Evolutionary conservation across 2,888 invertebrate genomes (phyloP), one percentile per base, ranked within the genome.

Genomic region (Drosophila acutilabella): DNA sequence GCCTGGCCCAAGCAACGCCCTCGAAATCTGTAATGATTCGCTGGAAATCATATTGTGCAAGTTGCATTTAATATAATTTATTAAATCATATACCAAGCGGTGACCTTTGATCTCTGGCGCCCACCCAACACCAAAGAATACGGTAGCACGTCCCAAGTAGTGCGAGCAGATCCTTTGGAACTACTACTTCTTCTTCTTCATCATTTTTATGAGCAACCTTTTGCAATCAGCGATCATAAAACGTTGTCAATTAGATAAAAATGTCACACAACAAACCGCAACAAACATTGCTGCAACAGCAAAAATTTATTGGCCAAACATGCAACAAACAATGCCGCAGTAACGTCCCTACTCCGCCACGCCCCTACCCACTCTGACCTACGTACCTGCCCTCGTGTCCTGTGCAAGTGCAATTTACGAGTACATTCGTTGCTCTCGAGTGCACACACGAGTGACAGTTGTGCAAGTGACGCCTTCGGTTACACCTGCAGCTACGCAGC

Each of bases 241-340:
- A 85, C 79, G 68, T 75, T 90, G 89, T 84, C 90, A 91, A 91
- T 90, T 89, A 90, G 90, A 91, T 91, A 91, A 91, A 90, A 91
- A 91, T 91, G 91, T 91, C 91, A 91, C 91, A 91, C 91, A 91
- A 91, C 90, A 91, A 91, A 86, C 89, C 80, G 82, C 87, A 81
- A 74, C 77, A 66, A 66, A 59, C 42, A 47, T 67, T 45, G 50
- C 69, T 65, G 6, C 64, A 56, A 78, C 73, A 81, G 89, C 73
- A 81, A 90, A 81, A 90, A 88, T 88, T 88, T 91, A 90, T 90
- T 87, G 86, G 76, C 41, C 71, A 64, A 67, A 50, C 68, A 83
- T n/a, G 33, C 59, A 64, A 60, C 38, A 38, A 33, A 8, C 33
- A 48, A 30, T 8, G 30, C 30, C 30, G 14, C 16, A 61, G 54